Conservation (phyloP, 2,888 invertebrate genomes). For the Pollenia labialis region DNA sequence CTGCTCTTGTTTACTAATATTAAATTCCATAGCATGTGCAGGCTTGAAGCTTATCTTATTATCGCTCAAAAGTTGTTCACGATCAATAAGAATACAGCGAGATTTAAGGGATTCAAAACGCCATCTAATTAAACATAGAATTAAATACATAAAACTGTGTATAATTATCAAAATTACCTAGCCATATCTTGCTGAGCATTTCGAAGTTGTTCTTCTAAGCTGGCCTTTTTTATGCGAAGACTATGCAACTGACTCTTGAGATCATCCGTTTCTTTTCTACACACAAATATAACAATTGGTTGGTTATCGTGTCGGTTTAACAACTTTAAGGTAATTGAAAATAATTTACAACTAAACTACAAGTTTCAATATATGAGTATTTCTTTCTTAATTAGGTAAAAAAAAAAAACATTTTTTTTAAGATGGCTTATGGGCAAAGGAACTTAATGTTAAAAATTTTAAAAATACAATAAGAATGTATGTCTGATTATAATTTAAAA, state of each 20-base stretch:
- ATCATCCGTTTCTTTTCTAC: constrained; percentile 83
- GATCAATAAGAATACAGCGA: constrained; percentile 81
- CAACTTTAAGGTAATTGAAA: constrained; percentile 17
- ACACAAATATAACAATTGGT: constrained; percentile 67
- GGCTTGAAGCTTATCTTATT: constrained; percentile 81
- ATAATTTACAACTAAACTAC: constrained; percentile 39
- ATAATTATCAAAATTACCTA: constrained; percentile 76
- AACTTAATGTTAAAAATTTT: constrained; percentile 15
- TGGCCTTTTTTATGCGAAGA: constrained; percentile 81
- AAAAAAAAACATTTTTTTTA: not conserved
- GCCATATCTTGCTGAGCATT: constrained; percentile 82
- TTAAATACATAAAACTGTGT: not conserved
- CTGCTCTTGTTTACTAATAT: constrained; percentile 77
- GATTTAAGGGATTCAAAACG: constrained; percentile 83
- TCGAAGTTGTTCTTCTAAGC: constrained; percentile 80
- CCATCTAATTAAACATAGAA: constrained; percentile 78
- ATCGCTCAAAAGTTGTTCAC: constrained; percentile 81
- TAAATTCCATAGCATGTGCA: constrained; percentile 78
- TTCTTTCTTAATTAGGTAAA: constrained; percentile 4
- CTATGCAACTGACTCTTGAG: constrained; percentile 82
- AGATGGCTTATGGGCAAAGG: too few species aligned
- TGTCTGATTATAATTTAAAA: constrained; percentile 25
- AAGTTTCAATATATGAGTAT: not conserved
- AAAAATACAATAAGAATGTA: constrained; percentile 11
- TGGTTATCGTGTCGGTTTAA: constrained; percentile 50